phyloP scores from a whole-genome alignment of 2,797 vertebrate genomes.

The Dendrocincla fuliginosa region DNA sequence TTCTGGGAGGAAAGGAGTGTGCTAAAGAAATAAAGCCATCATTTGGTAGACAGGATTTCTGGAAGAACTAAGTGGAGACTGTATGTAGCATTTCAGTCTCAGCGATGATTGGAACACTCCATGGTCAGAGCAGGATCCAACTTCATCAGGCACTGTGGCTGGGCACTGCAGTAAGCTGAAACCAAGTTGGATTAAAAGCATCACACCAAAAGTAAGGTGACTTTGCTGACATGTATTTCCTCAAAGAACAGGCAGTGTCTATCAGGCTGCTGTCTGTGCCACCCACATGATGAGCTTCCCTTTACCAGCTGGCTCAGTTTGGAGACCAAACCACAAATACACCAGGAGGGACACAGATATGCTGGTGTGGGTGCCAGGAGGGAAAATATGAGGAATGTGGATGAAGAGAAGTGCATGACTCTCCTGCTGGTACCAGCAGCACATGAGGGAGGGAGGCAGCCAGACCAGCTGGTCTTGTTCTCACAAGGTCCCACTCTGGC shows the following conservation, averaged over 20 bases:
- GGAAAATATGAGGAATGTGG: neutral
- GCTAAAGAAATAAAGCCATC: neutral
- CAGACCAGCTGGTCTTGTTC: neutral
- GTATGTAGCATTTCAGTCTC: neutral
- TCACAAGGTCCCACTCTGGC: neutral
- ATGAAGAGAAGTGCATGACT: neutral
- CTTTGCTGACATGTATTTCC: neutral
- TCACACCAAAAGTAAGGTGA: neutral
- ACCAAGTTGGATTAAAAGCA: neutral
- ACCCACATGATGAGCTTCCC: neutral
- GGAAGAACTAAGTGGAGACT: neutral
- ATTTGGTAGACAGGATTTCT: neutral
- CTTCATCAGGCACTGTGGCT: neutral
- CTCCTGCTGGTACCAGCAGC: neutral
- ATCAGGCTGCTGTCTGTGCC: neutral
- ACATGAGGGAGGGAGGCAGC: neutral
- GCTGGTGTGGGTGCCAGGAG: neutral
- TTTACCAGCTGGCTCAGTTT: neutral
- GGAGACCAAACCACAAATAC: neutral
- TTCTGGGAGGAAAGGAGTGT: neutral
- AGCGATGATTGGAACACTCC: rapidly evolving
- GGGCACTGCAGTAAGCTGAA: rapidly evolving
- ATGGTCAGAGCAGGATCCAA: neutral
- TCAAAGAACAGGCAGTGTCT: neutral
- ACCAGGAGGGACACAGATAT: neutral